Evolutionary conservation across 2,888 invertebrate genomes (phyloP), one percentile per base, ranked within the genome.

Genomic region (Ophioninae sp.): DNA sequence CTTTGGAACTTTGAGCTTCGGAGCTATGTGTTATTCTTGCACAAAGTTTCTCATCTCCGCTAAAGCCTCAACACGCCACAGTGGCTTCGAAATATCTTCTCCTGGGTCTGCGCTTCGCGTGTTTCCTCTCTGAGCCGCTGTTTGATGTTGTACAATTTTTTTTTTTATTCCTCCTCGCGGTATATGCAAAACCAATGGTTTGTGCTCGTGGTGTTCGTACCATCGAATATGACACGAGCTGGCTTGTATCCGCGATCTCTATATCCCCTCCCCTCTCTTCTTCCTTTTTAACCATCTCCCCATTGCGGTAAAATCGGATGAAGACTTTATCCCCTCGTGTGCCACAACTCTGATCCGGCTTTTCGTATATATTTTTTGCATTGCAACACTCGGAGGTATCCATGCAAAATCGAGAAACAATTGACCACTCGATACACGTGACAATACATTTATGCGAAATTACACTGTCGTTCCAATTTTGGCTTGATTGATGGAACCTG

Each of bases 211-310:
- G 65, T 41, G 59, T 78, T 79, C 82, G 80, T 81, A 73, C 79
- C 82, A 83, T 79, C 83, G 83, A 87, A 86, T 85, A 84, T 79
- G 79, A 79, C 75, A 76, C 58, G 72, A 63, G 81, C 68, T 75
- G 71, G 61, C 56, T 71, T 75, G 65, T 51, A 78, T 67, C 71
- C 64, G 44, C 79, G 69, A 87, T 82, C 76, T 79, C 83, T 74
- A 83, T 80, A 83, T 80, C 80, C 68, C 79, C 67, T 79, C 41
- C 71, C 30, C 74, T 61, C 65, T 63, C 22, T 64, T 8, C 51
- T 69, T 81, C 71, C 78, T 65, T 78, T 64, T 51, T 69, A 64
- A 20, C 59, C 39, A 64, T 58, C 61, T 69, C 71, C 71, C 56
- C 59, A 59, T 56, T 78, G 64, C 37, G 51, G 78, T 68, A 67